Evolutionary conservation across 2,113 vertebrate genomes (phyloP).

Genomic region (Chitala chitala): DNA sequence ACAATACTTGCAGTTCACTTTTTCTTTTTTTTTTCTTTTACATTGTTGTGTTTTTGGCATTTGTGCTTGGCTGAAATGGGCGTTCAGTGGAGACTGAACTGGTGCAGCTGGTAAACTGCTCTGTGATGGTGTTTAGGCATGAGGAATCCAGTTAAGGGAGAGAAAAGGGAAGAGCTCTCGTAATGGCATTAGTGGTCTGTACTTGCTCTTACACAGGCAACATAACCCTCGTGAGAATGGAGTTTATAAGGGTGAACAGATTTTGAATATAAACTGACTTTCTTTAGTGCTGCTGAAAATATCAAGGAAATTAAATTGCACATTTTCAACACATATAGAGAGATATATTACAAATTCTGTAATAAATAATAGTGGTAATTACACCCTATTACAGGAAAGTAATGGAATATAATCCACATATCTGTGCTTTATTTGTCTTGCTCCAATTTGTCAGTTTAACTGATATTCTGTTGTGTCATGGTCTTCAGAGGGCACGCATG

Average conservation of each 20-base stretch:
- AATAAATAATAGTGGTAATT: neutral
- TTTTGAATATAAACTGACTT: neutral
- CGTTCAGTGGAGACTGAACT: no score
- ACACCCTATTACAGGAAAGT: neutral
- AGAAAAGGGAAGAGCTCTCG: no score
- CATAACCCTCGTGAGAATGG: no score
- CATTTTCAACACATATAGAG: neutral
- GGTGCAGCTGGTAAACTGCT: no score
- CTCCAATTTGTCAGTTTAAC: constrained; percentile 10
- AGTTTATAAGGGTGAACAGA: neutral
- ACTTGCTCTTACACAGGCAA: no score
- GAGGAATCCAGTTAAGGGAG: no score
- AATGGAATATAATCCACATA: neutral
- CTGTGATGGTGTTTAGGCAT: no score
- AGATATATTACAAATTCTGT: neutral
- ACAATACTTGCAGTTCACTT: no score
- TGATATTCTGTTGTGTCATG: neutral
- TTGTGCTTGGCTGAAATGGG: no score
- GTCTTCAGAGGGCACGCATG: constrained; percentile 6
- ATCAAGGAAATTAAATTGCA: neutral
- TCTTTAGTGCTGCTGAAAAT: neutral
- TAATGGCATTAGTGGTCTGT: no score
- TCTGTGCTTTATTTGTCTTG: neutral
- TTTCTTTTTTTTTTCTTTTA: no score
- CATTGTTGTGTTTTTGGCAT: no score